These are phyloP conservation scores for Phaetusa simplex DNA, from an alignment of 2,113 vertebrate genomes.

Conservation along the genomic window DNA sequence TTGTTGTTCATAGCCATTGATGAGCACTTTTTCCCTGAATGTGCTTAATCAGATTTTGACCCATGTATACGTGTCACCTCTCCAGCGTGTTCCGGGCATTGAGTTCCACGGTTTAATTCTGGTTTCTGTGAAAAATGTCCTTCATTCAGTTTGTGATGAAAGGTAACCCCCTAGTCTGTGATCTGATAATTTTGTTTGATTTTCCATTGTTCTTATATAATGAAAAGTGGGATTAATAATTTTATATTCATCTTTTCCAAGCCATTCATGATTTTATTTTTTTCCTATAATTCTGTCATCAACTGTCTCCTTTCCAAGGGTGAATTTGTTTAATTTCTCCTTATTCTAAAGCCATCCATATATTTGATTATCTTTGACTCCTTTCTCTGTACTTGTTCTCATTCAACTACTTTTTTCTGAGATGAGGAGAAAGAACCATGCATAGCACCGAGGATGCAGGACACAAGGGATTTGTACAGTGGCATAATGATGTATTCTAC, in stretches of 20 bases:
- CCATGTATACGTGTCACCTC: background rate
- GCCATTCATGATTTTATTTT: background rate
- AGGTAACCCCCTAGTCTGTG: background rate
- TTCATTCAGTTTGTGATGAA: background rate
- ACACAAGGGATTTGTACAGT: background rate
- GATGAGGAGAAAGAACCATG: background rate
- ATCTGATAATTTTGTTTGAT: background rate
- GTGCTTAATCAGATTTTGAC: background rate
- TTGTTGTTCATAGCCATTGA: background rate
- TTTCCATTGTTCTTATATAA: background rate
- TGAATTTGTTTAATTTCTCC: background rate
- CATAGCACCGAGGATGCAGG: background rate
- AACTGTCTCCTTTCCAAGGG: background rate
- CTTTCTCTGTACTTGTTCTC: background rate
- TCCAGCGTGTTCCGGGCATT: background rate
- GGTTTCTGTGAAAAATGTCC: background rate
- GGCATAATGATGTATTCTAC: background rate
- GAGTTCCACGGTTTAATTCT: background rate
- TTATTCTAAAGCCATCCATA: background rate
- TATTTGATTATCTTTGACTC: background rate
- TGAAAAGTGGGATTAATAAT: background rate
- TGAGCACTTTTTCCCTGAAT: background rate
- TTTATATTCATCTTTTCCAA: background rate
- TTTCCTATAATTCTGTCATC: background rate
- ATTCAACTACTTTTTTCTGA: background rate